phyloP scores from a whole-genome alignment of 1,140 invertebrate genomes.

The Drosophila melanica region DNA sequence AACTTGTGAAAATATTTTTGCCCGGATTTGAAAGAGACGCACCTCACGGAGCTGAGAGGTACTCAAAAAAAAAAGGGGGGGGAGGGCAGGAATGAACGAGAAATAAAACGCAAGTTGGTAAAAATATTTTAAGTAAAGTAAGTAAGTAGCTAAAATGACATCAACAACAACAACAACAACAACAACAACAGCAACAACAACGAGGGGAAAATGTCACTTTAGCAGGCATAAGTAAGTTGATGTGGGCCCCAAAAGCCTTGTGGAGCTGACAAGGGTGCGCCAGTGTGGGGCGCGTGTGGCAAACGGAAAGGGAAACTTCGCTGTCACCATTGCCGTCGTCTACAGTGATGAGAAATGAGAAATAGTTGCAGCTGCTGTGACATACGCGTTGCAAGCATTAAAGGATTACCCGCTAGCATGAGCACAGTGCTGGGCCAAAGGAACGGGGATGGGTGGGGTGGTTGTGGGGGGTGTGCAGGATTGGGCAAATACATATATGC shows the following conservation, averaged over 20 bases:
- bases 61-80: background rate
- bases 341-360: slow-evolving; percentile 60
- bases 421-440: slow-evolving; percentile 16
- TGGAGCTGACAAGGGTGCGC: slow-evolving; percentile 26
- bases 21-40: slow-evolving; percentile 43
- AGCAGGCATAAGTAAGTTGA: slow-evolving; percentile 45
- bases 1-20: slow-evolving; percentile 55
- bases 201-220: slow-evolving; percentile 47
- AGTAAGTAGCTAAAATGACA: slow-evolving; percentile 51
- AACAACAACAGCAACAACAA: background rate
- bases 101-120: slow-evolving; percentile 36
- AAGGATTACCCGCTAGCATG: slow-evolving; percentile 65
- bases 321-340: slow-evolving; percentile 36
- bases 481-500: slow-evolving; percentile 18
- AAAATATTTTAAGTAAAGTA: slow-evolving; percentile 62
- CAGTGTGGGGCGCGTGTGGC: background rate
- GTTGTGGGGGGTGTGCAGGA: no score
- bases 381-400: slow-evolving; percentile 72
- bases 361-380: slow-evolving; percentile 74
- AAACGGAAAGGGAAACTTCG: slow-evolving; percentile 4
- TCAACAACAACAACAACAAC: slow-evolving; percentile 6
- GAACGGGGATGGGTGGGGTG: no score
- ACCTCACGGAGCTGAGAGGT: no score
- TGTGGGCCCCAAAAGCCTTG: slow-evolving; percentile 22
- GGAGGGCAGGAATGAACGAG: slow-evolving; percentile 4